These are phyloP conservation scores for Lycocorax pyrrhopterus DNA, from an alignment of 2,113 vertebrate genomes.

Conservation along the genomic window DNA sequence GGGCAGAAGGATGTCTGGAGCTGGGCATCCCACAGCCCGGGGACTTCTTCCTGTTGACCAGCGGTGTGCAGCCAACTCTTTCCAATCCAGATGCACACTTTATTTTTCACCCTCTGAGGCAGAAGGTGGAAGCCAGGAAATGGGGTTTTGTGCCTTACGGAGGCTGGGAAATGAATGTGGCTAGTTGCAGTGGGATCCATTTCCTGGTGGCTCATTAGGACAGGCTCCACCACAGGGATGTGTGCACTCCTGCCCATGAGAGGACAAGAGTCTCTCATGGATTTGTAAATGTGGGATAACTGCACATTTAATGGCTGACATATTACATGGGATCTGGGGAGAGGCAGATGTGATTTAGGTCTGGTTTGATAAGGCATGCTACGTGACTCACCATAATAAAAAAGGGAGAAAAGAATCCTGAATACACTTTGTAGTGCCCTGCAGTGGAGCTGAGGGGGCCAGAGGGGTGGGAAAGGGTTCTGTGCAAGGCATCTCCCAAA, in stretches of 20 bases:
- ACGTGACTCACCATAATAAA: neutral
- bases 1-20: neutral
- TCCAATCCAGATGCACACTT: neutral
- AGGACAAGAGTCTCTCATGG: neutral
- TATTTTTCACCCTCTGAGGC: neutral
- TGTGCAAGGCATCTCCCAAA: neutral
- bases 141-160: neutral
- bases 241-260: rapidly evolving
- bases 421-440: neutral
- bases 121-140: neutral
- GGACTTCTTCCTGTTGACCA: neutral
- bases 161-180: neutral
- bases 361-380: neutral
- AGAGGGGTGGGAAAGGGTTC: neutral
- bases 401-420: neutral
- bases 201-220: neutral
- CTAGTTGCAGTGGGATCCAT: neutral
- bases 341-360: neutral
- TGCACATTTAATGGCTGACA: neutral
- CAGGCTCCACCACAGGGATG: neutral
- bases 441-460: neutral
- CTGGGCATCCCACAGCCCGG: rapidly evolving
- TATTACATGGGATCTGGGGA: neutral
- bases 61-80: neutral
- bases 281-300: conserved; percentile 15